phyloP scores from a whole-genome alignment of 2,888 invertebrate genomes.

The Litoditis marina region DNA sequence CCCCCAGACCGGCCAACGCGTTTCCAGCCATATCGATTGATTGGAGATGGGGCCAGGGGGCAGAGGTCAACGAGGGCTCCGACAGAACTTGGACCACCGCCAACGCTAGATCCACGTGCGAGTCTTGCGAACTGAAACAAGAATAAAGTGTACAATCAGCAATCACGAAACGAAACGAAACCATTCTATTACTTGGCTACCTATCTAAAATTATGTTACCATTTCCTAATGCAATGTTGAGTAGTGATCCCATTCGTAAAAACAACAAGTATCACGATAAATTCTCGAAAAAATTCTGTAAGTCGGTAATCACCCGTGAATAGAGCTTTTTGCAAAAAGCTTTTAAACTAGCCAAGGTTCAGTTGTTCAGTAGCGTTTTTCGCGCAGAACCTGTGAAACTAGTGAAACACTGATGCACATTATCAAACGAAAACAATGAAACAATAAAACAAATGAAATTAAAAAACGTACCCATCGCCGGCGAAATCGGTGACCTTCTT shows the following conservation, averaged over 20 bases:
- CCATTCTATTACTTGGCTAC: too few species aligned
- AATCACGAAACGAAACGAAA: not conserved
- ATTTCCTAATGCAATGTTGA: too few species aligned
- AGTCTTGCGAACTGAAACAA: conserved; percentile 26
- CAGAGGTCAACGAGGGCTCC: conserved; percentile 12
- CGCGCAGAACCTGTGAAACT: not conserved
- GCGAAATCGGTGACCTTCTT: conserved; percentile 27
- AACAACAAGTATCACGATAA: too few species aligned
- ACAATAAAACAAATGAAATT: not conserved
- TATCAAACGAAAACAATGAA: not conserved
- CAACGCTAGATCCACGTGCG: conserved; percentile 26
- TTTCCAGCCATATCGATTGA: conserved; percentile 45
- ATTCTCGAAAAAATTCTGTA: too few species aligned
- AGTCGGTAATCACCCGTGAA: too few species aligned
- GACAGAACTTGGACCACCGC: conserved; percentile 31
- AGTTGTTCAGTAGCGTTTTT: too few species aligned
- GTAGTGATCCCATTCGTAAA: too few species aligned
- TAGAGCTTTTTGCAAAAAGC: too few species aligned
- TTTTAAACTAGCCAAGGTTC: too few species aligned
- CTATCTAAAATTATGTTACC: too few species aligned
- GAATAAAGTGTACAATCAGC: not conserved
- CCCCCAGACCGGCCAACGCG: conserved; percentile 31
- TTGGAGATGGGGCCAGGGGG: conserved; percentile 37
- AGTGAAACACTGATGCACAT: not conserved
- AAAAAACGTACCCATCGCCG: conserved; percentile 6